Evolutionary conservation across 2,888 invertebrate species (phyloP).

Genomic region (Habrosyne pyritoides): DNA sequence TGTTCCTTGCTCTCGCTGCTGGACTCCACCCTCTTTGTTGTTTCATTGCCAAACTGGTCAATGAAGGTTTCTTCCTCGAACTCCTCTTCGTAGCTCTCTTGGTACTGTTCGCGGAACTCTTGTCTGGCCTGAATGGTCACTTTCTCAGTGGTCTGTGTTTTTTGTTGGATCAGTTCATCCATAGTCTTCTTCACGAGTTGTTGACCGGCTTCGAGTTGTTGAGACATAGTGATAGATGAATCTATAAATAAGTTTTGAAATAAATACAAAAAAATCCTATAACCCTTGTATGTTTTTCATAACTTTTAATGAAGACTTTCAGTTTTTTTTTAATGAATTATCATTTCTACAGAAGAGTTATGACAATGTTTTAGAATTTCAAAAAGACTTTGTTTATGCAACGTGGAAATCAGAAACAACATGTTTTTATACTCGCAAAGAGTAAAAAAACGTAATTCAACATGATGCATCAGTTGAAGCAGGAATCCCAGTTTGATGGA

Average conservation of each 20-base stretch:
- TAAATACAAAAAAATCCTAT: no score
- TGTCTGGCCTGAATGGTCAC: conserved; percentile 77
- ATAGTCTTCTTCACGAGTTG: conserved; percentile 77
- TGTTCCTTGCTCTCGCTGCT: conserved; percentile 80
- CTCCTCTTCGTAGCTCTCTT: conserved; percentile 79
- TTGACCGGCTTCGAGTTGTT: conserved; percentile 73
- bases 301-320: no score
- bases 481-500: conserved; percentile 64
- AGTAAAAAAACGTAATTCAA: conserved; percentile 45
- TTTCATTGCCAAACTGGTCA: conserved; percentile 72
- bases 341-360: no score
- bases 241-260: conserved; percentile 28
- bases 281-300: no score
- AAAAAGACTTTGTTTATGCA: not conserved
- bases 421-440: conserved; percentile 14
- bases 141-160: conserved; percentile 63
- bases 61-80: conserved; percentile 78
- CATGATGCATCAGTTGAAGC: conserved; percentile 48
- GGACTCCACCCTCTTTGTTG: conserved; percentile 74
- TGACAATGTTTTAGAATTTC: no score
- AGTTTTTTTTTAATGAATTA: no score
- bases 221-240: conserved; percentile 63
- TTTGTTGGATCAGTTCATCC: conserved; percentile 73
- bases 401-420: not conserved
- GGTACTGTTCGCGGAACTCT: conserved; percentile 75